Percentiles rank a stretch among this genome's conserved stretches.
Conservation (phyloP, 2,113 vertebrate genomes). For the Gopherus evgoodei region DNA sequence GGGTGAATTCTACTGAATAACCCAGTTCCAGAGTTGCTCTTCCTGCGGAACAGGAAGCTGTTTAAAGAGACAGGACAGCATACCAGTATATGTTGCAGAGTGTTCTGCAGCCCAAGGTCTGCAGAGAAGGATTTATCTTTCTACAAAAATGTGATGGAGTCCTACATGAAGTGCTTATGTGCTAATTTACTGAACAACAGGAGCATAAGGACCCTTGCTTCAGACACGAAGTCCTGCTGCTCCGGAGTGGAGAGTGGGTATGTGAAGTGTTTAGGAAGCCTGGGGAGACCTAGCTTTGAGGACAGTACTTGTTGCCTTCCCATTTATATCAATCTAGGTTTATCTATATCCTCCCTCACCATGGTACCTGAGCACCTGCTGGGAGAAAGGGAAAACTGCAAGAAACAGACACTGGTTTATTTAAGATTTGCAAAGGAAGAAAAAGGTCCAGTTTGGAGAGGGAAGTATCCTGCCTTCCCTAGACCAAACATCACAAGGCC, state of each 20-base stretch:
- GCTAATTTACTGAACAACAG: neutral
- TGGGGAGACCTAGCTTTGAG: neutral
- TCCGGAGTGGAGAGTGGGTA: neutral
- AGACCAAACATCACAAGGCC: neutral
- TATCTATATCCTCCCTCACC: neutral
- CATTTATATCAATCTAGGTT: neutral
- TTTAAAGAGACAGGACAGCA: neutral
- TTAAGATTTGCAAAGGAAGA: neutral
- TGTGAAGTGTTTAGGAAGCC: neutral
- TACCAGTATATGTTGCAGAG: too few species aligned
- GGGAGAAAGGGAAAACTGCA: neutral
- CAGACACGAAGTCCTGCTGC: neutral
- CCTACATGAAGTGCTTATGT: neutral
- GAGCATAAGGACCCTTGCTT: too few species aligned
- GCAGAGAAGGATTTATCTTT: too few species aligned
- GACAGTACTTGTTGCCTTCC: neutral
- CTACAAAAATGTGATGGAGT: neutral
- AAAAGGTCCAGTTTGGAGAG: neutral
- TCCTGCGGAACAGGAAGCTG: neutral
- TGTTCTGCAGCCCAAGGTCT: too few species aligned
- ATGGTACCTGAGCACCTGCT: neutral
- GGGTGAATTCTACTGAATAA: too few species aligned
- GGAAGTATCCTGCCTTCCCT: neutral
- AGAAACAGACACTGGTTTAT: neutral
- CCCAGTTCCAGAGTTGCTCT: too few species aligned